Evolutionary conservation across 2,797 vertebrate species (phyloP), one percentile per base, ranked within the genome.

Genomic region (Acanthurus lineatus): DNA sequence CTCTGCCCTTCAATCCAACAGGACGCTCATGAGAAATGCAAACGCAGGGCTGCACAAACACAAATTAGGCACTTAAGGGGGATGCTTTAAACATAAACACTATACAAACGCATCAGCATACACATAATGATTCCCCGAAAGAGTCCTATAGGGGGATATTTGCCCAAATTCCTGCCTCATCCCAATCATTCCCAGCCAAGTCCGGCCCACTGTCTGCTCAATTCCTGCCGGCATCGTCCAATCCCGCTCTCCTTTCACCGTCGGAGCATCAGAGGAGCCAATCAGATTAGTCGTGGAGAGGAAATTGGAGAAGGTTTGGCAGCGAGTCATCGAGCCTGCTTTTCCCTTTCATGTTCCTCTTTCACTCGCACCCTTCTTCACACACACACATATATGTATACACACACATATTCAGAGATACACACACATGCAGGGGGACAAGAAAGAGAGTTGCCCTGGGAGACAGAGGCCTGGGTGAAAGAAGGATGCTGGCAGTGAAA

Each of bases 401-500:
- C 28, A 53, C 16, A 58, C 14, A 79, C 87, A 69, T 69, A 82
- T 79, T 84, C 68, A 87, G 16, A 69, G 44, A 87, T 54, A 84
- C 64, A 86, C 83, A 89, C 82, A 84, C 89, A 91, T 69, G 86
- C 83, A 63, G 81, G 63, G 63, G 85, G 72, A 92, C 89, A 92
- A 92, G 89, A 92, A 91, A 93, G 87, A 85, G 86, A 83, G 93
- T 94, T 94, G 91, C 92, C 93, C 85, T 77, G 91, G 92, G 93
- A 94, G 91, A 94, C 90, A 80, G 92, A 90, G 93, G 89, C 90
- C 91, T 90, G 92, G 89, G 92, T 93, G 90, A 94, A 94, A 93
- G 93, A 92, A 94, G 93, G 93, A 94, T 94, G 93, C 93, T 94
- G 93, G 92, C 92, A 93, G 87, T 86, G 86, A 92, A 88, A 91